phyloP scores from a whole-genome alignment of 2,888 invertebrate genomes.

The Phaonia tiefii region DNA sequence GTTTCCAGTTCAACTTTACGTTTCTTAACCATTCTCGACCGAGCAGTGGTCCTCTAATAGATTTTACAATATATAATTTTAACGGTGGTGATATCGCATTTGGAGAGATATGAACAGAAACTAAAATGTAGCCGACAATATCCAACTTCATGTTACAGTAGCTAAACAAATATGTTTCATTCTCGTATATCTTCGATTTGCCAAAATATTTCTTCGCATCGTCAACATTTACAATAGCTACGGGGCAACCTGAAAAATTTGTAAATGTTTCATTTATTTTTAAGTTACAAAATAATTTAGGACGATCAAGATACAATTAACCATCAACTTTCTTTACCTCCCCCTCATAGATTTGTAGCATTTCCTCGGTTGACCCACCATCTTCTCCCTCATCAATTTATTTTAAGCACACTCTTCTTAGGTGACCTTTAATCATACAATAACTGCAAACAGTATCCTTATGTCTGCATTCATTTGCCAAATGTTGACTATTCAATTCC shows the following conservation, averaged over 20 bases:
- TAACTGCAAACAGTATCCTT: constrained; percentile 25
- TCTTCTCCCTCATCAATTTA: constrained; percentile 9
- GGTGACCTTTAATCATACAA: constrained; percentile 27
- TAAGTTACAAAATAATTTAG: constrained; percentile 47
- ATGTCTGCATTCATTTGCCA: constrained; percentile 36
- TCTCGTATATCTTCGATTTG: constrained; percentile 19
- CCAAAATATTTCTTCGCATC: constrained; percentile 41
- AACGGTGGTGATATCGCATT: neutral
- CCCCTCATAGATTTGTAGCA: constrained; percentile 47
- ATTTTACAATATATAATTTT: constrained; percentile 36
- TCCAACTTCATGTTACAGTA: constrained; percentile 39
- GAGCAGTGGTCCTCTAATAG: constrained; percentile 18
- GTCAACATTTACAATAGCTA: constrained; percentile 40
- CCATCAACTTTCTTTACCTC: too few relatives aligned
- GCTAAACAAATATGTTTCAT: constrained; percentile 42
- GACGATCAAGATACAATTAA: constrained; percentile 35
- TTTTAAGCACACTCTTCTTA: constrained; percentile 29
- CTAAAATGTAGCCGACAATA: constrained; percentile 22
- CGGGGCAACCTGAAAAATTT: constrained; percentile 50
- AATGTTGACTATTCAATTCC: constrained; percentile 55
- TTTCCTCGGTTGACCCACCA: constrained; percentile 2
- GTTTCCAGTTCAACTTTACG: constrained; percentile 18
- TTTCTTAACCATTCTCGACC: constrained; percentile 23
- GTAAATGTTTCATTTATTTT: constrained; percentile 41
- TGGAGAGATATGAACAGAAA: constrained; percentile 11